Evolutionary conservation across 1,140 invertebrate species (phyloP), one percentile per base, ranked within the genome.

Genomic region (Drosophila parabipectinata): DNA sequence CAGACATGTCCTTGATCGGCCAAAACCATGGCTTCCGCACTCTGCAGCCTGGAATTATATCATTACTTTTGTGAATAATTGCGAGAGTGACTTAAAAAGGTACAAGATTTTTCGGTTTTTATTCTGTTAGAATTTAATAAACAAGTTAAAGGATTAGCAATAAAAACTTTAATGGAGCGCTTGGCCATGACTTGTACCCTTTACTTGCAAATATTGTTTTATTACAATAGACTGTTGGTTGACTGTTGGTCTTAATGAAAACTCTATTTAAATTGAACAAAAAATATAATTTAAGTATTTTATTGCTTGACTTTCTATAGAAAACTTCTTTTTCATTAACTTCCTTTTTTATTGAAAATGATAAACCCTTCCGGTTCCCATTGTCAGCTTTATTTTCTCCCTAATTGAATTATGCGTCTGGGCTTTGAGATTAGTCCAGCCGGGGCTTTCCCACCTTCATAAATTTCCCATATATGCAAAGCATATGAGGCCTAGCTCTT

Each of bases 361-460:
- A 54, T 37, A 5, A 12, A 9, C 8, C 9, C 4, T 59, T 75
- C 54, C 54, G 61, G 55, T 81, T 85, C 54, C 73, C 81, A 85
- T 72, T 54, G 60, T 57, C 53, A 59, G 12, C 44, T 45, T 2
- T 24, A 7, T 69, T 41, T 75, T 68, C 50, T 47, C 30, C 67
- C 34, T 75, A 79, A 82, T 82, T 85, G 62, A 74, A 80, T 80
- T 85, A 84, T 83, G 80, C 67, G 77, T 79, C 63, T 64, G 7
- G 18, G 60, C 56, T 73, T 62, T 76, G 62, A 67, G 62, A 75
- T 56, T 64, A 51, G 34, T 56, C 67, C 47, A 60, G 54, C 37
- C 55, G 9, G 51, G 21, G 32, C 37, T 71, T 85, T 85, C 82
- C 82, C 81, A 87, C 58, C 77, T 87, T 51, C 76, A 87, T 85